A percentile compares a stretch with the other conserved stretches of the same genome.
Conservation (phyloP, 2,797 vertebrate species). For the Sebastiscus tertius region DNA sequence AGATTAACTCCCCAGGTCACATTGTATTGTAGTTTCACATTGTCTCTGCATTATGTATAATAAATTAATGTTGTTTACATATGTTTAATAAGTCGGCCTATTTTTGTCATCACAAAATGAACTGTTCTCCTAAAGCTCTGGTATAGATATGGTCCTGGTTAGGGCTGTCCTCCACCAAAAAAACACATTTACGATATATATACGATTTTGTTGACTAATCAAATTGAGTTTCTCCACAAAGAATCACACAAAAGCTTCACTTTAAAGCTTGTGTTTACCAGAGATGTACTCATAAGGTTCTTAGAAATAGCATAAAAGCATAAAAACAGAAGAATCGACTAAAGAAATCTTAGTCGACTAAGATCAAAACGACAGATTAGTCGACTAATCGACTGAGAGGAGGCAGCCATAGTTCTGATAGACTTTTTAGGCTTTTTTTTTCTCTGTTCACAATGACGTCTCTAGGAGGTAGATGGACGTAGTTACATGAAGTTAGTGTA, state of each 20-base stretch:
- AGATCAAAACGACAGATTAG: no score
- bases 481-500: background rate
- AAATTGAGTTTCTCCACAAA: no score
- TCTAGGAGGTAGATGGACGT: background rate
- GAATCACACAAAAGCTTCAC: no score
- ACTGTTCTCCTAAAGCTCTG: background rate
- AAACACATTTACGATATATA: no score
- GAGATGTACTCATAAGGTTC: no score
- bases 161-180: no score
- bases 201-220: no score
- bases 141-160: background rate
- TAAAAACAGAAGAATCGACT: no score
- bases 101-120: conserved; percentile 40
- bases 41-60: conserved; percentile 62
- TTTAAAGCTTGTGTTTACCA: no score
- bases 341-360: no score
- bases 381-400: accelerated
- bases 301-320: no score
- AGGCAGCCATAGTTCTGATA: background rate
- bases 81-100: conserved; percentile 58
- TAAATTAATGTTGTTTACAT: conserved; percentile 75
- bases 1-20: conserved; percentile 83
- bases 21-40: conserved; percentile 62
- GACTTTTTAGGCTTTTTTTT: background rate
- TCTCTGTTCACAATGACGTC: background rate